Evolutionary conservation across 2,888 invertebrate species (phyloP).

Genomic region (Epinotia demarniana): DNA sequence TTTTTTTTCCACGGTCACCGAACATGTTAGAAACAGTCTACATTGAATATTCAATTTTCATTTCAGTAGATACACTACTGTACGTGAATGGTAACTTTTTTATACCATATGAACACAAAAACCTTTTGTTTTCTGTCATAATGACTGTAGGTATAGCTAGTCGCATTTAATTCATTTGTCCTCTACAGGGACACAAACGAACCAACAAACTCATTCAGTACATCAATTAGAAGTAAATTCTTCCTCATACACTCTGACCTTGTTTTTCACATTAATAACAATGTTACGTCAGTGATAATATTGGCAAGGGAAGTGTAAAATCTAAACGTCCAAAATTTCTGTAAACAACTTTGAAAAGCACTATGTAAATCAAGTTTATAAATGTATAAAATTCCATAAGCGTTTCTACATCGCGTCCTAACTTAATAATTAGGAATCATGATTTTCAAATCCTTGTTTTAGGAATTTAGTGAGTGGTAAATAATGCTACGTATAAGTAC

Average conservation of each 20-base stretch:
- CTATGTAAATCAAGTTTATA: neutral
- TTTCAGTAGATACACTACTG: neutral
- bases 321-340: neutral
- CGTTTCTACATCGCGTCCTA: no score
- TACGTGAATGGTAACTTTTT: slow-evolving; percentile 6
- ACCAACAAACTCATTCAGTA: slow-evolving; percentile 13
- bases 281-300: neutral
- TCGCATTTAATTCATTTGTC: slow-evolving; percentile 15
- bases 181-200: slow-evolving; percentile 15
- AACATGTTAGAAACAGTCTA: neutral
- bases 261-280: slow-evolving; percentile 1
- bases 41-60: neutral
- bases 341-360: no score
- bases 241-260: slow-evolving; percentile 13
- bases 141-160: slow-evolving; percentile 1
- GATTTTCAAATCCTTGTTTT: no score
- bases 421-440: no score
- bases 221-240: slow-evolving; percentile 13
- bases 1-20: no score
- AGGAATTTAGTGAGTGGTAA: no score
- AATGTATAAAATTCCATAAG: no score
- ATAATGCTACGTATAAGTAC: no score
- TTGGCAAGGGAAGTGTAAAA: neutral
- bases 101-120: slow-evolving; percentile 19
- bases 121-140: slow-evolving; percentile 12